Evolutionary conservation across 1,140 invertebrate species (phyloP).

Genomic region (Globodera rostochiensis): DNA sequence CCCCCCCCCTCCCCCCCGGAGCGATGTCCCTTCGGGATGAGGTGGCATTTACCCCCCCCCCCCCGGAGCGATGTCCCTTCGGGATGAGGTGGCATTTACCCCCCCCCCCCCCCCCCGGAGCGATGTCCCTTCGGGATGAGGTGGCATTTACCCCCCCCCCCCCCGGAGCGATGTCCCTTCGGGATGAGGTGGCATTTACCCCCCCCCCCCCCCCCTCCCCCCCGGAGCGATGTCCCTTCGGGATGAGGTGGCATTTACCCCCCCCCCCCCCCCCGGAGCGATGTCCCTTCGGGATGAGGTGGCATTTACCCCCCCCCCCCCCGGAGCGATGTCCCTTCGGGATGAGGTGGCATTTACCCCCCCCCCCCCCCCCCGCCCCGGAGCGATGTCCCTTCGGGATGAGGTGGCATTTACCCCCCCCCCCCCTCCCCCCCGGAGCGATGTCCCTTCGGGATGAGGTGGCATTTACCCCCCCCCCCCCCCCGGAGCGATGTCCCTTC

Average conservation of each 20-base stretch:
- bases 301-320: slow-evolving; percentile 5
- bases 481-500: slow-evolving; percentile 52
- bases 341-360: slow-evolving; percentile 23
- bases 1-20: no score
- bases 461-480: slow-evolving; percentile 9
- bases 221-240: slow-evolving; percentile 54
- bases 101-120: slow-evolving; percentile 45
- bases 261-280: slow-evolving; percentile 49
- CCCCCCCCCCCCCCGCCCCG: no score
- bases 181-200: slow-evolving; percentile 34
- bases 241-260: slow-evolving; percentile 29
- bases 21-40: slow-evolving; percentile 54
- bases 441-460: slow-evolving; percentile 53
- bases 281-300: slow-evolving; percentile 53
- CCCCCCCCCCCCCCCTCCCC: no score
- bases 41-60: slow-evolving; percentile 20
- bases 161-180: slow-evolving; percentile 52
- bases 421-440: slow-evolving; percentile 49
- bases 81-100: slow-evolving; percentile 34
- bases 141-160: slow-evolving; percentile 7
- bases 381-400: slow-evolving; percentile 56
- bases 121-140: slow-evolving; percentile 55
- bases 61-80: slow-evolving; percentile 52
- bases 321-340: slow-evolving; percentile 55
- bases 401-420: slow-evolving; percentile 1